Evolutionary conservation across 2,113 vertebrate genomes (phyloP).

Genomic region (Nicator chloris): DNA sequence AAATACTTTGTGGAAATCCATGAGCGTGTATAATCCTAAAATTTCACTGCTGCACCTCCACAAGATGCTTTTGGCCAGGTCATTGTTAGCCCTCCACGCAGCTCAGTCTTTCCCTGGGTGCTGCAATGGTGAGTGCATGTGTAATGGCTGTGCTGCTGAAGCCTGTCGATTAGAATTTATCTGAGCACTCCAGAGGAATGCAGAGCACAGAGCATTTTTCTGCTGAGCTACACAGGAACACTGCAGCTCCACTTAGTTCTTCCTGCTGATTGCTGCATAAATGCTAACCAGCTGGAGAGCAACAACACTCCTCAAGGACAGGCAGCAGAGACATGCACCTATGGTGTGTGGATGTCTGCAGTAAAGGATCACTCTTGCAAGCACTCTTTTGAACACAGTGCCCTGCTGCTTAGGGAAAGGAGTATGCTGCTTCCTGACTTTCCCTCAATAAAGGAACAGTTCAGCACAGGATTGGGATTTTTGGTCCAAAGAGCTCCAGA

Average conservation of each 20-base stretch:
- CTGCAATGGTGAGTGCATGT: background rate
- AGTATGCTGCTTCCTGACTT: background rate
- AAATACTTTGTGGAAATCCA: background rate
- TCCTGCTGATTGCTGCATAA: background rate
- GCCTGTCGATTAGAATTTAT: background rate
- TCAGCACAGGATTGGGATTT: background rate
- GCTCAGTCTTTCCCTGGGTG: background rate
- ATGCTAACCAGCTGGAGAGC: background rate
- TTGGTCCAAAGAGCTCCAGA: background rate
- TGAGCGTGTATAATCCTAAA: background rate
- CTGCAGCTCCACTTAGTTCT: background rate
- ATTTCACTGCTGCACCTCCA: background rate
- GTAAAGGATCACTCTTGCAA: background rate
- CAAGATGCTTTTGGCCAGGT: background rate
- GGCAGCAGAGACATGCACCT: background rate
- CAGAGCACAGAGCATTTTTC: conserved; percentile 4
- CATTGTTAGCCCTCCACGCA: background rate
- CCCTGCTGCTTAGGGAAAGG: background rate
- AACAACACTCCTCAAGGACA: background rate
- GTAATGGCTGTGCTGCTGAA: background rate
- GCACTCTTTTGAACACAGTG: background rate
- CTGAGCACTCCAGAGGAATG: background rate
- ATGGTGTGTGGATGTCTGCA: background rate
- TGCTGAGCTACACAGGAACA: conserved; percentile 15
- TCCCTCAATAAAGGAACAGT: background rate